Conservation (phyloP, 1,140 invertebrate species). For the Drosophila subobscura region DNA sequence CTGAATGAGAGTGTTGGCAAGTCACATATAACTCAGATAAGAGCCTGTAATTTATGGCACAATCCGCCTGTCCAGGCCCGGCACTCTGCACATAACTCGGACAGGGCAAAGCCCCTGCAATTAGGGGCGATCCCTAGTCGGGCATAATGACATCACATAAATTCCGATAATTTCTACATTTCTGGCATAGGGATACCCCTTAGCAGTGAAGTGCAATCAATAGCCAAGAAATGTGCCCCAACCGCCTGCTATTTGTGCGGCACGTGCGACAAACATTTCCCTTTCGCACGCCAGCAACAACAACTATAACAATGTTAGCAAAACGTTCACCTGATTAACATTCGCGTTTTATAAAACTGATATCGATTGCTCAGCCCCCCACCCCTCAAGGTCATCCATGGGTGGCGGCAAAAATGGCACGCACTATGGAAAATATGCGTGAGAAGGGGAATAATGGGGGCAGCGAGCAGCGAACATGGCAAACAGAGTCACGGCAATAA, state of each 20-base stretch:
- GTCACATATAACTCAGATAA: conserved; percentile 46
- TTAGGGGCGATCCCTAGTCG: conserved; percentile 36
- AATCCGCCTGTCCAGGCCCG: conserved; percentile 17
- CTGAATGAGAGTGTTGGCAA: conserved; percentile 38
- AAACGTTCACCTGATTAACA: conserved; percentile 25
- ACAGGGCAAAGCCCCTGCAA: conserved; percentile 32
- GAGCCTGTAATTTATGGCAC: conserved; percentile 53
- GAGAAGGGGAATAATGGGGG: conserved; percentile 10
- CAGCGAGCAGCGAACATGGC: conserved; percentile 3
- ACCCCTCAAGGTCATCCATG: conserved; percentile 16
- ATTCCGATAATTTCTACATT: conserved; percentile 27
- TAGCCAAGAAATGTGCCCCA: conserved; percentile 37
- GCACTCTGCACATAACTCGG: conserved; percentile 38
- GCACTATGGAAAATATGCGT: conserved; percentile 19
- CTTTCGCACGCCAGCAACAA: conserved; percentile 20
- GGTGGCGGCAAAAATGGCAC: conserved; percentile 16
- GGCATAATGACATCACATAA: conserved; percentile 59
- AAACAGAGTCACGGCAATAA: conserved; percentile 44
- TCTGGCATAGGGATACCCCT: background rate
- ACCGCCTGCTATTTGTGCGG: conserved; percentile 28
- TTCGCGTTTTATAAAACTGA: conserved; percentile 45
- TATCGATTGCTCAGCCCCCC: conserved; percentile 28
- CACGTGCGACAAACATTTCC: conserved; percentile 47
- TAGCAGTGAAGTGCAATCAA: conserved; percentile 20
- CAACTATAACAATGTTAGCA: conserved; percentile 1